Percentiles rank a stretch among this genome's conserved stretches.
These are phyloP conservation scores for Orthosia gracilis DNA, from an alignment of 2,888 invertebrate species.

Conservation along the genomic window DNA sequence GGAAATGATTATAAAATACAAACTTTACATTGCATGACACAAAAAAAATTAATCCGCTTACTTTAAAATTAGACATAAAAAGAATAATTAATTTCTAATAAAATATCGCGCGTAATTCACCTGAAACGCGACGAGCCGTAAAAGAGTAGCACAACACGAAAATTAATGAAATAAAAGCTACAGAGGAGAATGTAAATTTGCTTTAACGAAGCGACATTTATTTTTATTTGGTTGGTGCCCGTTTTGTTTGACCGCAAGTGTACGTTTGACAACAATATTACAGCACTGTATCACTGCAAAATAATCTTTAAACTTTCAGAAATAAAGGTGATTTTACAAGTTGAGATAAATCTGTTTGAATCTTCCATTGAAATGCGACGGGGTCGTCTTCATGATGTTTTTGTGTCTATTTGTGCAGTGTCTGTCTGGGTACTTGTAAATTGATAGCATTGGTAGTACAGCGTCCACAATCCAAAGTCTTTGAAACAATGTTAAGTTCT, in stretches of 20 bases:
- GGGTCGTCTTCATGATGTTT: constrained; percentile 70
- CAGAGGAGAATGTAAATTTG: constrained; percentile 85
- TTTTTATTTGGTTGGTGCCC: constrained; percentile 76
- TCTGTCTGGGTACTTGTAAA: constrained; percentile 75
- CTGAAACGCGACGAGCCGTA: constrained; percentile 65
- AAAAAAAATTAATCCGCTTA: constrained; percentile 23
- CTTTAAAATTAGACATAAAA: not conserved
- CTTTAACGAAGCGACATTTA: constrained; percentile 85
- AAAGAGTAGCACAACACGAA: constrained; percentile 72
- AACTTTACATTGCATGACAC: not conserved
- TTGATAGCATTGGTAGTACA: constrained; percentile 74
- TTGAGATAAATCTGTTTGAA: constrained; percentile 50
- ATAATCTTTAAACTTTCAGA: constrained; percentile 40
- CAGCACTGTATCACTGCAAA: constrained; percentile 41
- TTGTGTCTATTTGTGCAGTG: constrained; percentile 74
- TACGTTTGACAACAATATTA: constrained; percentile 68
- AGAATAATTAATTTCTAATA: constrained; percentile 72
- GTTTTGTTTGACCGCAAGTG: constrained; percentile 73
- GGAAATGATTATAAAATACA: not conserved
- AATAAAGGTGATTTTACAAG: constrained; percentile 53
- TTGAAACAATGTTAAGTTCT: constrained; percentile 56
- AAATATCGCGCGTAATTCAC: constrained; percentile 68
- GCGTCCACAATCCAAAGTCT: constrained; percentile 50
- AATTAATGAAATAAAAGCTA: constrained; percentile 80
- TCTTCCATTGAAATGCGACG: constrained; percentile 67